Evolutionary conservation across 2,888 invertebrate genomes (phyloP).

Genomic region (Cordylochernes scorpioides): DNA sequence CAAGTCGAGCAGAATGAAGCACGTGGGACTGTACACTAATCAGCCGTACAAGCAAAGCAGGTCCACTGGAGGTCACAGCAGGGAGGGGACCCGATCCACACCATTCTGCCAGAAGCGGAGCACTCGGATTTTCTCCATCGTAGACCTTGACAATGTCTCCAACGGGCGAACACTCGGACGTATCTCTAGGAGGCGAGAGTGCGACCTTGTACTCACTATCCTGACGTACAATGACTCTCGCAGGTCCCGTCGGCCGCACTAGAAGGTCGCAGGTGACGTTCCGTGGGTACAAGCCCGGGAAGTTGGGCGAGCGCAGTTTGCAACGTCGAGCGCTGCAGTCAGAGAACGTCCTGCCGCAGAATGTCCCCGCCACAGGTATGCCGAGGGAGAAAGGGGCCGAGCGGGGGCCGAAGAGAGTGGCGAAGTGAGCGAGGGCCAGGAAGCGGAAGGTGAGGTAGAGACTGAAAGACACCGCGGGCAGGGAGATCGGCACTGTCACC

Average conservation of each 20-base stretch:
- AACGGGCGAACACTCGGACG: constrained; percentile 13
- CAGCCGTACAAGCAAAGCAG: constrained; percentile 49
- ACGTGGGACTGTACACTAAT: constrained; percentile 54
- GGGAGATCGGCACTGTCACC: constrained; percentile 27
- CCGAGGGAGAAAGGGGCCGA: constrained; percentile 37
- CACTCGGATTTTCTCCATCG: constrained; percentile 43
- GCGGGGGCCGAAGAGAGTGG: constrained; percentile 24
- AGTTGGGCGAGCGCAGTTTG: constrained; percentile 62
- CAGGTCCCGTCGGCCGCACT: constrained; percentile 44
- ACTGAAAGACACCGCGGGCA: constrained; percentile 32
- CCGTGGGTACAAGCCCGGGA: constrained; percentile 56
- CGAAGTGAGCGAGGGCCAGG: constrained; percentile 2
- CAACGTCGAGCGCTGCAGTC: constrained; percentile 41
- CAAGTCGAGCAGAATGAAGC: constrained; percentile 39
- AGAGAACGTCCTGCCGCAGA: constrained; percentile 46
- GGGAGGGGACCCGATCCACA: constrained; percentile 58
- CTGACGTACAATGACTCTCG: constrained; percentile 44
- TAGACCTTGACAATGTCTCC: constrained; percentile 35
- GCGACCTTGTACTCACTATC: constrained; percentile 44
- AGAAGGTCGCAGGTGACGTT: constrained; percentile 73
- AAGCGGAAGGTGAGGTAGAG: constrained; percentile 5
- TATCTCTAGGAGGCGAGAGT: constrained; percentile 23
- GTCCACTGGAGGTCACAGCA: constrained; percentile 46
- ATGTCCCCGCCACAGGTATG: constrained; percentile 6
- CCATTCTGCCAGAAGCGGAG: constrained; percentile 39